These are phyloP conservation scores for Oceanites oceanicus DNA, from an alignment of 2,113 vertebrate genomes.

Conservation along the genomic window DNA sequence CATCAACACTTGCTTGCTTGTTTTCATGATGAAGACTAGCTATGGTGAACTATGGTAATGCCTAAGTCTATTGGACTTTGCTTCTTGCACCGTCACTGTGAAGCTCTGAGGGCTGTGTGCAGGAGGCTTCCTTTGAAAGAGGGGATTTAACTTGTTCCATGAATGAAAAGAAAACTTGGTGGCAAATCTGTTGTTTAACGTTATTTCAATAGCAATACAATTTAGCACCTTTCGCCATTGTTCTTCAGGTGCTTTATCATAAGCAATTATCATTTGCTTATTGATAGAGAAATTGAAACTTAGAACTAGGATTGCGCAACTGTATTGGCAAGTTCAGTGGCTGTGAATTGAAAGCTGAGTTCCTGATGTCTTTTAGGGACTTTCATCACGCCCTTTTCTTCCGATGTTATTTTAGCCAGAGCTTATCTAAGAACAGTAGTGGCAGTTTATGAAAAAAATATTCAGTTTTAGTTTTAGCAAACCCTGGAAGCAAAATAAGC, in stretches of 20 bases:
- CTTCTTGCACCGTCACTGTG: accelerated
- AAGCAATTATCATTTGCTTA: background rate
- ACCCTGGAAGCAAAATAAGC: background rate
- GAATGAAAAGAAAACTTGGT: background rate
- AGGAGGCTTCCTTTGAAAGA: background rate
- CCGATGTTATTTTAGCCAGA: background rate
- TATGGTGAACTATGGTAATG: background rate
- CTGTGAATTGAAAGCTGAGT: background rate
- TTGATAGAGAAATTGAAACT: background rate
- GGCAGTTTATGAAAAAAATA: background rate
- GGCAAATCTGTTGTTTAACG: background rate
- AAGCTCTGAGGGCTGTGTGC: background rate
- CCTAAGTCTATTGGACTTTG: background rate
- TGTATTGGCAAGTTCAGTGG: background rate
- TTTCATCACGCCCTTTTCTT: background rate
- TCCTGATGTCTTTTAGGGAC: background rate
- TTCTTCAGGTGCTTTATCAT: background rate
- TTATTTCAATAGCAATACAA: background rate
- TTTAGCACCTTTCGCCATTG: background rate
- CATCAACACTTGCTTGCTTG: background rate
- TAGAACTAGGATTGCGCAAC: background rate
- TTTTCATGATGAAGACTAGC: background rate
- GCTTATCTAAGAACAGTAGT: background rate
- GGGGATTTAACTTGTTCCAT: background rate
- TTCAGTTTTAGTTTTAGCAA: background rate